Conservation (phyloP, 2,888 invertebrate genomes). For the Candidula unifasciata region DNA sequence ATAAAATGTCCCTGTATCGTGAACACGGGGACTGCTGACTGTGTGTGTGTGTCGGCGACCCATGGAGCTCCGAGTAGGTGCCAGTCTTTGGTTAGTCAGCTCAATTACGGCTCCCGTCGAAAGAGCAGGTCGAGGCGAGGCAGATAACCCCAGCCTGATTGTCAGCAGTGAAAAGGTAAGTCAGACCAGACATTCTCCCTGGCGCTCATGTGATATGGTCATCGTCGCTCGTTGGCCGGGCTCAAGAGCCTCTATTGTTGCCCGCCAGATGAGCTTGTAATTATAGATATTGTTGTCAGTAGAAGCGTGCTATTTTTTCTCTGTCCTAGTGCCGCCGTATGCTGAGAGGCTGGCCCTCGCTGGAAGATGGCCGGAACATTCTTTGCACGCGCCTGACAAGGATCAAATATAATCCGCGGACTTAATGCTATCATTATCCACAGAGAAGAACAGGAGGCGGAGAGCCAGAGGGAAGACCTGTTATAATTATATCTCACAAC, state of each 20-base stretch:
- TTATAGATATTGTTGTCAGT: slow-evolving; percentile 50
- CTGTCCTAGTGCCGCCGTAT: slow-evolving; percentile 31
- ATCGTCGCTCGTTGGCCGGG: background rate
- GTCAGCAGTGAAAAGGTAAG: background rate
- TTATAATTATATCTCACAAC: slow-evolving; percentile 30
- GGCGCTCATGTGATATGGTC: background rate
- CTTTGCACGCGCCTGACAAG: background rate
- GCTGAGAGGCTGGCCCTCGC: background rate
- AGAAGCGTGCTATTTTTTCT: background rate
- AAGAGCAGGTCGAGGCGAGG: too few relatives aligned
- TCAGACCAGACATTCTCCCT: background rate
- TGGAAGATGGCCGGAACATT: slow-evolving; percentile 12
- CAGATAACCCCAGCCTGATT: too few relatives aligned
- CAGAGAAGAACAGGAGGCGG: background rate
- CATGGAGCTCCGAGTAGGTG: too few relatives aligned
- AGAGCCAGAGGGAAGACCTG: background rate
- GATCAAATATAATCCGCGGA: slow-evolving; percentile 19
- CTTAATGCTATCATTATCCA: slow-evolving; percentile 37
- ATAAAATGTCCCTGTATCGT: too few relatives aligned
- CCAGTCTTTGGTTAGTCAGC: too few relatives aligned
- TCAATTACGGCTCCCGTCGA: too few relatives aligned
- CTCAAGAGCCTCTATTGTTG: background rate
- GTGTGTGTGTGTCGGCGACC: too few relatives aligned
- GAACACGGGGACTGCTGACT: too few relatives aligned
- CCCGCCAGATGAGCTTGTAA: slow-evolving; percentile 36